Percentiles rank a stretch among this genome's conserved stretches.
Conservation (phyloP, 2,797 vertebrate species). For the Chiloscyllium punctatum region DNA sequence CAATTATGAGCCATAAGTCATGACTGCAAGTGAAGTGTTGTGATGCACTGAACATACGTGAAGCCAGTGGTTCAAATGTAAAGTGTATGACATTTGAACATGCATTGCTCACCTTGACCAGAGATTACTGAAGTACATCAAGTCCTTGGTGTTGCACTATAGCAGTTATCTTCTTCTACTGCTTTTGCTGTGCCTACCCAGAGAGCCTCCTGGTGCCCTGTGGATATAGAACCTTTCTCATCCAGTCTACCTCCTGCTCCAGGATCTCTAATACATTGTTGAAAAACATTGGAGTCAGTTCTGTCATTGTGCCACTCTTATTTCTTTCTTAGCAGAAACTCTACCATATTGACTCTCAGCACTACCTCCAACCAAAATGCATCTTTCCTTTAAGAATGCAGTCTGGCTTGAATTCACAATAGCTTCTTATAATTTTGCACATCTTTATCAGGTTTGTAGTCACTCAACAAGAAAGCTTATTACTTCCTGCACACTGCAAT, state of each 20-base stretch:
- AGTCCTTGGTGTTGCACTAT: not conserved
- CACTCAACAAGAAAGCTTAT: not conserved
- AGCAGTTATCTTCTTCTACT: not conserved
- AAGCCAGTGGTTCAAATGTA: not conserved
- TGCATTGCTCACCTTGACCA: not conserved
- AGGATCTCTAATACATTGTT: not conserved
- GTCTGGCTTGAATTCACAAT: not conserved
- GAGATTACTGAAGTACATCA: not conserved
- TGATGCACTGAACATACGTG: not conserved
- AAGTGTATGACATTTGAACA: not conserved
- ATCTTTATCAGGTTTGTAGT: not conserved
- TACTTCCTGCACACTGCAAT: not conserved
- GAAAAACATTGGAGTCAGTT: not conserved
- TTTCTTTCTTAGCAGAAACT: not conserved
- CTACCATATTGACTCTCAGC: not conserved
- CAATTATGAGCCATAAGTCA: not conserved
- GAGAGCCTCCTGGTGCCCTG: not conserved
- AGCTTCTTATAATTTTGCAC: not conserved
- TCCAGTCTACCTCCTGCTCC: not conserved
- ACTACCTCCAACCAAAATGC: not conserved
- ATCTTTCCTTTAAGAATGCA: not conserved
- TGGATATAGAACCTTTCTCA: not conserved
- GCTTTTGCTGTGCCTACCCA: not conserved
- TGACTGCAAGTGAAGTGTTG: not conserved
- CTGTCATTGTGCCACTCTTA: not conserved